Percentiles rank a stretch among this genome's conserved stretches.
phyloP scores from a whole-genome alignment of 2,888 invertebrate genomes.

The Apotomis turbidana region DNA sequence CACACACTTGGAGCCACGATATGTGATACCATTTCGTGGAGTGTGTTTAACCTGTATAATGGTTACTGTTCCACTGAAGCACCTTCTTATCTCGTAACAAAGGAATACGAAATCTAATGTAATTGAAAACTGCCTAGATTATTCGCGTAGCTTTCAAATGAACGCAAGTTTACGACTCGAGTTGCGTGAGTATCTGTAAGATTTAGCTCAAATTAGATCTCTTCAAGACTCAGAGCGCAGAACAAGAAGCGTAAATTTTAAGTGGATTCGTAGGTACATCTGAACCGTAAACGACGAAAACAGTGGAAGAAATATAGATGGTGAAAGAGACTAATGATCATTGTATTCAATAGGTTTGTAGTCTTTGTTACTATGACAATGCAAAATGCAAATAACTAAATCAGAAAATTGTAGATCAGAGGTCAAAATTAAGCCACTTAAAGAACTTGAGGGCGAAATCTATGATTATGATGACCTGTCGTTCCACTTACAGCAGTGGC shows the following conservation, averaged over 20 bases:
- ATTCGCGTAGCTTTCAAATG: constrained; percentile 17
- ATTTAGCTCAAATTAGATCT: not conserved
- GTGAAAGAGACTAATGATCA: too few species aligned
- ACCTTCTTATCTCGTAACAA: constrained; percentile 30
- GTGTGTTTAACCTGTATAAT: constrained; percentile 36
- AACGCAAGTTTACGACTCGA: not conserved
- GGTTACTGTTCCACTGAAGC: constrained; percentile 14
- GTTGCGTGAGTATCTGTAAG: not conserved
- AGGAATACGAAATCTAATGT: constrained; percentile 32
- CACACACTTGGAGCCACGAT: constrained; percentile 30
- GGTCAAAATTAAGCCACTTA: too few species aligned
- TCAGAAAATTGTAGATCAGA: too few species aligned
- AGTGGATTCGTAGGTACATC: not conserved
- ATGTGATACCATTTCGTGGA: constrained; percentile 40
- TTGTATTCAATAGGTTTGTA: too few species aligned
- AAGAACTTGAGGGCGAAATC: too few species aligned
- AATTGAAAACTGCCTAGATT: constrained; percentile 30
- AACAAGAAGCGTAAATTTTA: not conserved
- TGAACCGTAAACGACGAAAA: too few species aligned
- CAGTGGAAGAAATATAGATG: too few species aligned
- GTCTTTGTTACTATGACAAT: too few species aligned
- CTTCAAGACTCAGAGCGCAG: not conserved
- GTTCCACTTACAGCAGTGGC: too few species aligned
- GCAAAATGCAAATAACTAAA: too few species aligned
- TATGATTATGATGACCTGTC: too few species aligned